These are phyloP conservation scores for Silurus lanzhouensis DNA, from an alignment of 2,797 vertebrate species.

Conservation along the genomic window DNA sequence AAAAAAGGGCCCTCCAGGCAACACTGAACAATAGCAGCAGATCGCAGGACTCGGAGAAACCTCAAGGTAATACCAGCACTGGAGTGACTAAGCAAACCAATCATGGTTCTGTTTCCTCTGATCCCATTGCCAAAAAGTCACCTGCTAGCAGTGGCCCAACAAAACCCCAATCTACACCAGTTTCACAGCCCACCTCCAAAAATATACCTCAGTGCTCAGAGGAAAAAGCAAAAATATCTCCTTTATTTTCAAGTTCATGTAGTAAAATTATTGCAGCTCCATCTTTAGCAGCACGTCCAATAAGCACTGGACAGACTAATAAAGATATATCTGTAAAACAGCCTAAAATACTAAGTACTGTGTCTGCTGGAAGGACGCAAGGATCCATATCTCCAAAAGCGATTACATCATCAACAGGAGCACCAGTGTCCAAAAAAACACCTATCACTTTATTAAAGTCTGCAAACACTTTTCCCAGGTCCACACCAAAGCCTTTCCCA, in stretches of 20 bases:
- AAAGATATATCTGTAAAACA: conserved; percentile 59
- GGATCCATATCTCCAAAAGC: conserved; percentile 40
- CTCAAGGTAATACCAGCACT: conserved; percentile 54
- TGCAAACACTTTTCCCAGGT: conserved; percentile 72
- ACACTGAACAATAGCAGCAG: conserved; percentile 62
- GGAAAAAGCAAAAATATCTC: conserved; percentile 58
- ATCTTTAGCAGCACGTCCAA: conserved; percentile 56
- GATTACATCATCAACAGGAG: conserved; percentile 61
- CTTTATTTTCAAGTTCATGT: conserved; percentile 58
- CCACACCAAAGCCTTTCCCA: conserved; percentile 68
- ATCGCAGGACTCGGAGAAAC: conserved; percentile 57
- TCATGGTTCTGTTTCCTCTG: conserved; percentile 63
- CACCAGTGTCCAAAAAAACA: conserved; percentile 61
- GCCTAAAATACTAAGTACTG: conserved; percentile 10
- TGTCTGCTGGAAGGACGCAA: conserved; percentile 38
- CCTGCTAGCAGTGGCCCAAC: conserved; percentile 47
- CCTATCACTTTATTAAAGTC: conserved; percentile 61
- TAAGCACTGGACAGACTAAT: conserved; percentile 45
- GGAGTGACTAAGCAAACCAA: conserved; percentile 53
- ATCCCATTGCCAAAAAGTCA: conserved; percentile 49
- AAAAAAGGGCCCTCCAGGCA: conserved; percentile 80
- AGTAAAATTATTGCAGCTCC: conserved; percentile 58
- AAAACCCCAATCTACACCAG: conserved; percentile 46
- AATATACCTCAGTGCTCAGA: conserved; percentile 34
- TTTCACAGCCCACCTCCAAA: conserved; percentile 59